These are phyloP conservation scores for Sapajus apella DNA, from an alignment of 2,113 vertebrate species.

Conservation along the genomic window DNA sequence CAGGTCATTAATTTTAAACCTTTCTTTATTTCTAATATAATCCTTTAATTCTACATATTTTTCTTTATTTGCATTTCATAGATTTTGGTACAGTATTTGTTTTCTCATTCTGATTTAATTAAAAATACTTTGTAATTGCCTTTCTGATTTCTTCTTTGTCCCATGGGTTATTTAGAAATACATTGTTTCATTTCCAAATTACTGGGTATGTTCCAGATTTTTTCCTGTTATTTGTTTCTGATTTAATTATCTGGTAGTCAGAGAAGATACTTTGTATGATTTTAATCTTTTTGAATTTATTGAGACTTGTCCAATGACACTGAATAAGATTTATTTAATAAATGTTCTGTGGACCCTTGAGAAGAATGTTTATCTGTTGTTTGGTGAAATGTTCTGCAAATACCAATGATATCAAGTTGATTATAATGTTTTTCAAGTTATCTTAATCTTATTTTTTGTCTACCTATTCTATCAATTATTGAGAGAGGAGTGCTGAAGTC, in stretches of 20 bases:
- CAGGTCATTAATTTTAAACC: not conserved
- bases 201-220: not conserved
- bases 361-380: not conserved
- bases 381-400: not conserved
- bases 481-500: not conserved
- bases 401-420: not conserved
- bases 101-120: not conserved
- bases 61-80: not conserved
- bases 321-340: not conserved
- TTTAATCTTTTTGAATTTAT: not conserved
- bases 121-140: not conserved
- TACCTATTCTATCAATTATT: not conserved
- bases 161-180: not conserved
- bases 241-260: not conserved
- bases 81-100: not conserved
- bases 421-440: not conserved
- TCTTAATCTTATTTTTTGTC: not conserved
- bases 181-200: not conserved
- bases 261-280: not conserved
- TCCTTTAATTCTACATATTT: not conserved
- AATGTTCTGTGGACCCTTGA: not conserved
- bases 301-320: not conserved
- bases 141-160: not conserved
- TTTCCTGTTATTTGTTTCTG: not conserved
- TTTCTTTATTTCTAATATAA: not conserved